Percentiles rank a stretch among this genome's conserved stretches.
phyloP scores from a whole-genome alignment of 2,888 invertebrate genomes.

The Dendrolimus houi region DNA sequence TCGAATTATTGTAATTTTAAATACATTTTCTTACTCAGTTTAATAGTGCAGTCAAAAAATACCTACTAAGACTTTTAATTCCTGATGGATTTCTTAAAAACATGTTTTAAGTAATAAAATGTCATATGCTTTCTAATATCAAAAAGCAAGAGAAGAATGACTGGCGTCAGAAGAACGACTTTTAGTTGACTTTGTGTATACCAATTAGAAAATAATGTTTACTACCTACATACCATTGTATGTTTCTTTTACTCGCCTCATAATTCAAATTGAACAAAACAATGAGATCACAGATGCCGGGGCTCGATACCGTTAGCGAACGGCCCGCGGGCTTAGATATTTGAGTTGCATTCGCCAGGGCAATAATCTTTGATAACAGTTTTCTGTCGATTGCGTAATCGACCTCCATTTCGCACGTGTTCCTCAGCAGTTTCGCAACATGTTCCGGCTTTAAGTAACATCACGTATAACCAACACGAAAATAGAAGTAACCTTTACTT shows the following conservation, averaged over 20 bases:
- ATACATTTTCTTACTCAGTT: no score
- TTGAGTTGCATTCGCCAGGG: slow-evolving; percentile 47
- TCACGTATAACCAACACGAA: slow-evolving; percentile 1
- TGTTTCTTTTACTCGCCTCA: slow-evolving; percentile 3
- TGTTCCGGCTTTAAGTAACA: slow-evolving; percentile 34
- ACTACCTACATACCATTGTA: no score
- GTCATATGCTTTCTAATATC: no score
- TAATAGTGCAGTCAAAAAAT: no score
- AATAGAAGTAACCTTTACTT: not conserved
- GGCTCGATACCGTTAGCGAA: slow-evolving; percentile 49
- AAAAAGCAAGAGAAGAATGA: no score
- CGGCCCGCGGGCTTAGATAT: slow-evolving; percentile 34
- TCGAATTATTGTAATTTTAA: no score
- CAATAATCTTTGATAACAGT: slow-evolving; percentile 57
- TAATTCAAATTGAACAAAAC: slow-evolving; percentile 43
- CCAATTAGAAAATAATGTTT: no score
- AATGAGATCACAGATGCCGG: slow-evolving; percentile 44
- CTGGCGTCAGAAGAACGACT: no score
- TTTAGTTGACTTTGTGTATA: no score
- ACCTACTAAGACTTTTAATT: no score
- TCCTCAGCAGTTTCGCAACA: slow-evolving; percentile 46
- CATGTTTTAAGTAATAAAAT: no score
- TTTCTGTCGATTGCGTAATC: slow-evolving; percentile 52
- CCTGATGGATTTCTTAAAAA: no score
- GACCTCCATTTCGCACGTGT: slow-evolving; percentile 63